phyloP scores from a whole-genome alignment of 2,113 vertebrate genomes.

The Vombatus ursinus region DNA sequence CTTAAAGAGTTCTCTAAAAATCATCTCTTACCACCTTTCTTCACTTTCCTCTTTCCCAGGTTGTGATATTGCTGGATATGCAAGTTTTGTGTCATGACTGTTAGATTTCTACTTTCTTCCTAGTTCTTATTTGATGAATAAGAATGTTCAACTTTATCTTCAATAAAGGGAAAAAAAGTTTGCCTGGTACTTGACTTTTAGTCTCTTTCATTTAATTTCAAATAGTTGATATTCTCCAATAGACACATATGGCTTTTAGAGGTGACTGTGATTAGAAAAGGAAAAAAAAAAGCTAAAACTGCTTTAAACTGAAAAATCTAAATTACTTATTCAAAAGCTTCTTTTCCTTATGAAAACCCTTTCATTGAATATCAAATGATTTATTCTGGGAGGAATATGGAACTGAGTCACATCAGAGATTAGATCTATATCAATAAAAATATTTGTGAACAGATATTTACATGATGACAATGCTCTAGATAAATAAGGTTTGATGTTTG shows the following conservation, averaged over 20 bases:
- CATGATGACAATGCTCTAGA: background rate
- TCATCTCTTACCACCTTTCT: background rate
- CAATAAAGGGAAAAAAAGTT: background rate
- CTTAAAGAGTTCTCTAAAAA: background rate
- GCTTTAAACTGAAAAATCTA: slow-evolving; percentile 34
- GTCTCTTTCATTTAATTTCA: slow-evolving; percentile 30
- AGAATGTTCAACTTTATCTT: background rate
- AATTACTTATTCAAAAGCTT: slow-evolving; percentile 19
- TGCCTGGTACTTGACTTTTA: slow-evolving; percentile 1
- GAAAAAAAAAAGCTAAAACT: background rate
- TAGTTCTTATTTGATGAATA: background rate
- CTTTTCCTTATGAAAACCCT: background rate
- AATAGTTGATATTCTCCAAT: slow-evolving; percentile 3
- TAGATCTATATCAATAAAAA: slow-evolving; percentile 24
- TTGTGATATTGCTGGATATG: background rate
- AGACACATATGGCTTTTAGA: slow-evolving; percentile 19
- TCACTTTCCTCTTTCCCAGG: background rate
- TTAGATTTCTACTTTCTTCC: background rate
- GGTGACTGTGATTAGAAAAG: background rate
- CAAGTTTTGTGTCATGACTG: background rate
- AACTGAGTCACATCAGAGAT: slow-evolving; percentile 5
- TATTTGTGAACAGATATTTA: background rate
- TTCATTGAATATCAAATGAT: slow-evolving; percentile 20
- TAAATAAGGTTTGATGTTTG: background rate
- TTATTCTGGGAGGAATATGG: slow-evolving; percentile 10